Evolutionary conservation across 2,797 vertebrate genomes (phyloP).

Genomic region (Lophius americanus): DNA sequence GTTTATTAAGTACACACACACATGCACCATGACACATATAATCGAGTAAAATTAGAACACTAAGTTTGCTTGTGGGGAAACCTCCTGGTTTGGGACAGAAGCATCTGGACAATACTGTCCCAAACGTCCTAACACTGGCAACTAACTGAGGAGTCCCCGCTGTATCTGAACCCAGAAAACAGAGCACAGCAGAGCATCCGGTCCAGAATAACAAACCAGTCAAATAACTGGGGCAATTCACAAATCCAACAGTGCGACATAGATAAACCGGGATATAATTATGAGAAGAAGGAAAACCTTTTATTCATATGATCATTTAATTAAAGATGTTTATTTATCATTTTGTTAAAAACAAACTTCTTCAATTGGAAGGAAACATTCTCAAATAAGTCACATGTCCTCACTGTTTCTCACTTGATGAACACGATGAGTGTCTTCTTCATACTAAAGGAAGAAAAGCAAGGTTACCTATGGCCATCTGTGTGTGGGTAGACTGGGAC

Average conservation of each 20-base stretch:
- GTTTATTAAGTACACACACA: slow-evolving; percentile 27
- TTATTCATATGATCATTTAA: too few species aligned
- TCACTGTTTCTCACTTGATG: slow-evolving; percentile 19
- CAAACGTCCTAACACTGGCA: slow-evolving; percentile 73
- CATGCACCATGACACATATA: slow-evolving; percentile 65
- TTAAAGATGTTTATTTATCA: too few species aligned
- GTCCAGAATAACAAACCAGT: slow-evolving; percentile 75
- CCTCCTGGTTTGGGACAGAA: slow-evolving; percentile 71
- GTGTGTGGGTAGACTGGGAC: not conserved
- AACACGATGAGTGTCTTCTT: slow-evolving; percentile 10
- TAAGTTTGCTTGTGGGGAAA: slow-evolving; percentile 68
- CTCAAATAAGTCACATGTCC: not conserved
- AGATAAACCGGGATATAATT: slow-evolving; percentile 63
- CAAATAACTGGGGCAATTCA: slow-evolving; percentile 70
- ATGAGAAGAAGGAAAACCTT: slow-evolving; percentile 35
- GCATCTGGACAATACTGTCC: slow-evolving; percentile 85
- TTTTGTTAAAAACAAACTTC: slow-evolving; percentile 18
- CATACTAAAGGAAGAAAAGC: slow-evolving; percentile 5
- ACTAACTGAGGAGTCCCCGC: slow-evolving; percentile 59
- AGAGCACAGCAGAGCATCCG: slow-evolving; percentile 52
- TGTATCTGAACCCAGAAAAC: slow-evolving; percentile 66
- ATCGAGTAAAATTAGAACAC: slow-evolving; percentile 77
- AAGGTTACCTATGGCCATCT: not conserved
- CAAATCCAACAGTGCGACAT: slow-evolving; percentile 53
- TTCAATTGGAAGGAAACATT: slow-evolving; percentile 19